Evolutionary conservation across 2,888 invertebrate genomes (phyloP), one percentile per base, ranked within the genome.

Genomic region (Xylota segnis): DNA sequence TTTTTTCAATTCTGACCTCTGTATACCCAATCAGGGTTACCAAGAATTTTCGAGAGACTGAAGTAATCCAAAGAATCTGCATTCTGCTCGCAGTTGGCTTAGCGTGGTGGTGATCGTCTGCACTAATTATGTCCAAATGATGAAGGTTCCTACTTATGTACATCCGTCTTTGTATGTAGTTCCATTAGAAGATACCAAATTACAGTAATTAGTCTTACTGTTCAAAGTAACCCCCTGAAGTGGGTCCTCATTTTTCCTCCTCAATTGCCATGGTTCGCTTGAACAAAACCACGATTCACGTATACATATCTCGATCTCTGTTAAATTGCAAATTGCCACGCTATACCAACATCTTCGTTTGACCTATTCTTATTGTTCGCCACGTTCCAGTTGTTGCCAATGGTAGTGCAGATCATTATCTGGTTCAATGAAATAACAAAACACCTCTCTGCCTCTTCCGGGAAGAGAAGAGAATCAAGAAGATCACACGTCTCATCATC

Each of bases 391-490:
- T 78, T 74, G 50, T 56, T 14, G 14, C 45, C 65, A 68, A 59
- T 47, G n/a, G 37, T 50, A 32, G 47, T 78, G 37, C 50, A 23
- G 47, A 58, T 70, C 79, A 79, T 79, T 79, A 79, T 79, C 56
- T 75, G 65, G 74, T 83, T 78, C 63, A 79, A 78, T 83, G 68
- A 83, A 79, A 70, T 50, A 58, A 34, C 63, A 58, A 37, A 23
- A 68, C 68, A 32, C 72, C 40, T 29, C 34, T 37, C 14, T 37
- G 4, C 16, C 5, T n/a, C 32, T 10, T 18, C 18, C 12, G 18
- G 18, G 18, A 32, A 23, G 23, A 23, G n/a, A n/a, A n/a, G n/a
- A 29, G 68, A 45, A 58, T 32, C 18, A 45, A 75, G 14, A 56
- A 56, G 40, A 34, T 37, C 47, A 29, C 27, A 58, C 27, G 27